Conservation (phyloP, 2,113 vertebrate species). For the Nycticebus coucang region DNA sequence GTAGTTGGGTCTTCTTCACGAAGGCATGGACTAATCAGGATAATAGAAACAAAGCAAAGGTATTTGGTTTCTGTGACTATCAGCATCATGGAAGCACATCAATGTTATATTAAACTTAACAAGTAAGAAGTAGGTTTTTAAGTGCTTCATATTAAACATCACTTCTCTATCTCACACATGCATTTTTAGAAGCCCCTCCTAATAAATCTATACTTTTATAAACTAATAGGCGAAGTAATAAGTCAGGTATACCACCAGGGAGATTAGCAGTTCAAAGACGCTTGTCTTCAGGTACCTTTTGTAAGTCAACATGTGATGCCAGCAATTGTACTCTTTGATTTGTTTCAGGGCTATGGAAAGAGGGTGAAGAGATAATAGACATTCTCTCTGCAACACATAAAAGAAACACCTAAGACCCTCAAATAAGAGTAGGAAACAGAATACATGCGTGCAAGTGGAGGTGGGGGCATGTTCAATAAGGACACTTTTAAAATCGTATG, state of each 20-base stretch:
- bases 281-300: background rate
- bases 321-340: background rate
- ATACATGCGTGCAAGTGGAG: background rate
- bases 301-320: background rate
- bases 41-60: background rate
- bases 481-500: background rate
- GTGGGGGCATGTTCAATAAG: background rate
- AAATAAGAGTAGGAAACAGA: background rate
- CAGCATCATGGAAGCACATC: background rate
- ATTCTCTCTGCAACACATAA: background rate
- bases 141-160: background rate
- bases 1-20: background rate
- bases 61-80: background rate
- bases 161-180: background rate
- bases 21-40: background rate
- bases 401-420: background rate
- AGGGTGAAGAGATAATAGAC: background rate
- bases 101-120: background rate
- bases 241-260: background rate
- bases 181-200: background rate
- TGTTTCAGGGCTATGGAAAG: background rate
- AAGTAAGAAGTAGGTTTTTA: background rate
- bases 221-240: background rate
- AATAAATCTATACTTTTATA: background rate
- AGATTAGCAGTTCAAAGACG: background rate